Percentiles rank a stretch among this genome's conserved stretches.
phyloP scores from a whole-genome alignment of 2,888 invertebrate species.

The Synergus umbraculus region DNA sequence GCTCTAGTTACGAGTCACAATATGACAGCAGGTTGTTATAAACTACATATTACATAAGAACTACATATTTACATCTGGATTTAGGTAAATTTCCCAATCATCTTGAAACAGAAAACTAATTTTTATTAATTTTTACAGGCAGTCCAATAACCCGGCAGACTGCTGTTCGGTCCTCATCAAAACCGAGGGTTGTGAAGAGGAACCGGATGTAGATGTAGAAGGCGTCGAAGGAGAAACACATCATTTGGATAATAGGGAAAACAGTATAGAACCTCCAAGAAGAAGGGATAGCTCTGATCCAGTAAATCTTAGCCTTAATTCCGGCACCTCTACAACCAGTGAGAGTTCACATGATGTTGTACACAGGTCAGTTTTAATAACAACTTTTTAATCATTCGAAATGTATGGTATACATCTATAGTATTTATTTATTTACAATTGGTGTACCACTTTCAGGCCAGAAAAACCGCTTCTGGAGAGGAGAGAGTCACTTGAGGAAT shows the following conservation, averaged over 20 bases:
- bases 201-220: slow-evolving; percentile 75
- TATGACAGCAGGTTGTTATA: slow-evolving; percentile 72
- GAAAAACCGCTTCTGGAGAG: slow-evolving; percentile 73
- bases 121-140: slow-evolving; percentile 59
- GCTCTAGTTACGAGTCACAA: slow-evolving; percentile 76
- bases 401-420: background rate
- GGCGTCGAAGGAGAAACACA: slow-evolving; percentile 77
- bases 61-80: background rate
- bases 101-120: slow-evolving; percentile 2
- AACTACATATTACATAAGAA: background rate
- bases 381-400: background rate
- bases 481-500: slow-evolving; percentile 74
- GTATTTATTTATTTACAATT: background rate
- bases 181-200: slow-evolving; percentile 75
- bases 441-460: slow-evolving; percentile 58
- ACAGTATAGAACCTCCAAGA: slow-evolving; percentile 79
- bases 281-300: slow-evolving; percentile 89
- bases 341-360: slow-evolving; percentile 73
- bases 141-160: slow-evolving; percentile 75
- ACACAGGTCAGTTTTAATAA: slow-evolving; percentile 65
- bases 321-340: slow-evolving; percentile 74
- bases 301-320: slow-evolving; percentile 84
- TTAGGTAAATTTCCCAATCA: background rate
- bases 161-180: slow-evolving; percentile 76
- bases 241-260: slow-evolving; percentile 72